Base-by-base conservation (phyloP, 2,888 invertebrate genomes). In the Sinohyriopsis cumingii region DNA sequence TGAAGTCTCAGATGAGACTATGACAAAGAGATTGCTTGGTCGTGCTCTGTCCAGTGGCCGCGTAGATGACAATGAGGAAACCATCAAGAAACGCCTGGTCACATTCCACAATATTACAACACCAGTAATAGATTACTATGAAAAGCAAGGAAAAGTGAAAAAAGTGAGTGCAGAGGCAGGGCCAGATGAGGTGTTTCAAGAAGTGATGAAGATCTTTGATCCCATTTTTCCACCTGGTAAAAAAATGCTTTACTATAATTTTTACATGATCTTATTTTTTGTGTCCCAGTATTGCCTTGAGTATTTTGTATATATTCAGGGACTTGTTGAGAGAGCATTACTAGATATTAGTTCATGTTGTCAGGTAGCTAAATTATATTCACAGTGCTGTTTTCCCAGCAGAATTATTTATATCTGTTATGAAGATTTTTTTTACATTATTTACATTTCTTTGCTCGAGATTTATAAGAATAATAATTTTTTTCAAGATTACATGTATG, bases 51-150 rank as follows among this genome's bases (percentile, higher is more conserved):
- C 94, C 68, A 95, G 95, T 5, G 94, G 95, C 55, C 93, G 97
- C 54, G 94, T 94, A 2, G 99, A 99, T 87, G 99, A 99, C 90
- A 99, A 98, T 87, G 95, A 95, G 86, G 95, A 95, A 80, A 97
- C 98, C 55, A 97, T 99, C 87, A 95, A 95, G 88, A 94, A 95
- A 74, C 93, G 99, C 61, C 92, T 99, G 76, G 93, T 94, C 79
- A 98, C 98, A 65, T 99, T 98, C 91, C 94, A 95, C 86, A 93
- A 93, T 20, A 94, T 96, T 90, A 97, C 97, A 78, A 93, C 95
- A 74, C 93, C 94, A 78, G 96, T 99, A 67, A 92, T 98, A 61
- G 93, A 94, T 25, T 94, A 95, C 87, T 99, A 97, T 90, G 92
- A 93, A 33, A 91, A 92, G 25, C 95, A 96, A 91, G 93, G 95